Percentiles rank a stretch among this genome's conserved stretches.
These are phyloP conservation scores for Pocillopora grandis DNA, from an alignment of 92 coral and sea anemone genomes.

Conservation along the genomic window DNA sequence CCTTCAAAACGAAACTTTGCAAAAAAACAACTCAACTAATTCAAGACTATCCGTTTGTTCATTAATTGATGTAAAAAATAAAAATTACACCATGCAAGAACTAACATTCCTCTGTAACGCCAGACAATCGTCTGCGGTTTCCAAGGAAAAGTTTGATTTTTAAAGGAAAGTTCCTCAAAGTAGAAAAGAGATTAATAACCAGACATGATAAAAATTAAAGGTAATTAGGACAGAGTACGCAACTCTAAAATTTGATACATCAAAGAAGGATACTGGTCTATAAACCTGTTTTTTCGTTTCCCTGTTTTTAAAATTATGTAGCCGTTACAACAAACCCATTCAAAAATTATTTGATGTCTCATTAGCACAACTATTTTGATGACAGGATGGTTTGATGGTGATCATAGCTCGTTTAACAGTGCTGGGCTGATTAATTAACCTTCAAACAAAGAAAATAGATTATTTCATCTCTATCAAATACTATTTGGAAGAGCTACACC, in stretches of 20 bases:
- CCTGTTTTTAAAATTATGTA: background rate
- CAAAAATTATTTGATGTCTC: background rate
- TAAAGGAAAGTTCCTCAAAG: background rate
- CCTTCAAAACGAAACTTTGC: too few relatives aligned
- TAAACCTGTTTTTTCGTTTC: background rate
- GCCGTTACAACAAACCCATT: background rate
- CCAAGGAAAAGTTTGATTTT: background rate
- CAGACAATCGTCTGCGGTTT: background rate
- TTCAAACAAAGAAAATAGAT: background rate
- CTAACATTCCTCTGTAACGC: too few relatives aligned
- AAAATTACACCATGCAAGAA: too few relatives aligned
- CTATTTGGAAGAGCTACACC: conserved; percentile 10
- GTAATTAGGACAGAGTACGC: background rate
- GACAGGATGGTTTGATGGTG: background rate
- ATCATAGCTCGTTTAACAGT: background rate
- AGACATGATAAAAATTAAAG: background rate
- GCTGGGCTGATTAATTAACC: background rate
- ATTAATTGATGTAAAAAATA: too few relatives aligned
- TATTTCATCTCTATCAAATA: background rate
- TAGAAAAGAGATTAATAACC: background rate
- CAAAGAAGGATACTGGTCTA: background rate
- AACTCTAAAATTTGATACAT: background rate
- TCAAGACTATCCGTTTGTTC: too few relatives aligned
- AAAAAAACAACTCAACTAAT: too few relatives aligned
- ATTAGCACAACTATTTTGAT: too few relatives aligned